Percentiles rank a stretch among this genome's conserved stretches.
Evolutionary conservation across 2,888 invertebrate species (phyloP).

Genomic region (Lasioglossum calceatum): DNA sequence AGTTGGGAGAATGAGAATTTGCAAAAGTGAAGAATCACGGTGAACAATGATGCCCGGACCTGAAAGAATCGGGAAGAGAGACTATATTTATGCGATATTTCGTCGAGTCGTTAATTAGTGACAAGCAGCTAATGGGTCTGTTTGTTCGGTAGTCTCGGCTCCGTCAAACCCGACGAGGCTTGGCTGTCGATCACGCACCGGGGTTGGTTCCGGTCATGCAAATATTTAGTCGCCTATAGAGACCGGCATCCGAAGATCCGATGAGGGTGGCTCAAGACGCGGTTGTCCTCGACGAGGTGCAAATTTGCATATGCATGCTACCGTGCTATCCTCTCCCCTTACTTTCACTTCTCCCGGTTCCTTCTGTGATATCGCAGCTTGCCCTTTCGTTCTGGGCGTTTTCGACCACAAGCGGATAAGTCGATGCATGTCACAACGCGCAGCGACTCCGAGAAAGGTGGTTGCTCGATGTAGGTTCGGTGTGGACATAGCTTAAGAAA

Average conservation of each 20-base stretch:
- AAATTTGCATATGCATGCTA: conserved; percentile 69
- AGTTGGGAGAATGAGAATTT: too few relatives aligned
- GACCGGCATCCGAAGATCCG: conserved; percentile 16
- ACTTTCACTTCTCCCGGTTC: not conserved
- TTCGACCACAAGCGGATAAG: too few relatives aligned
- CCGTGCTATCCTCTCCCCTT: conserved; percentile 8
- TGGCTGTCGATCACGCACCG: conserved; percentile 49
- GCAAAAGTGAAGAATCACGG: too few relatives aligned
- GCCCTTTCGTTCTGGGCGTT: conserved; percentile 23
- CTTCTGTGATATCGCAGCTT: conserved; percentile 7
- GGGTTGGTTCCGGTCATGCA: conserved; percentile 50
- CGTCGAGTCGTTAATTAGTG: conserved; percentile 17
- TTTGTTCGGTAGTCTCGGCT: conserved; percentile 15
- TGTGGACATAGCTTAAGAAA: too few relatives aligned
- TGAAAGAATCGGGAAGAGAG: not conserved
- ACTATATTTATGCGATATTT: not conserved
- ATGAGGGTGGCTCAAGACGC: conserved; percentile 52
- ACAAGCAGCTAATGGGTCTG: conserved; percentile 41
- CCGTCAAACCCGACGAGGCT: conserved; percentile 37
- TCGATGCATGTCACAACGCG: too few relatives aligned
- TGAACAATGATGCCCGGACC: too few relatives aligned
- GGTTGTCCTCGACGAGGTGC: conserved; percentile 49
- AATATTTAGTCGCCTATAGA: conserved; percentile 66
- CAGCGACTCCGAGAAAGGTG: too few relatives aligned
- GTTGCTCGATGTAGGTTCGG: too few relatives aligned